Base-by-base conservation (phyloP, 2,797 vertebrate species). In the Tangara arthus region DNA sequence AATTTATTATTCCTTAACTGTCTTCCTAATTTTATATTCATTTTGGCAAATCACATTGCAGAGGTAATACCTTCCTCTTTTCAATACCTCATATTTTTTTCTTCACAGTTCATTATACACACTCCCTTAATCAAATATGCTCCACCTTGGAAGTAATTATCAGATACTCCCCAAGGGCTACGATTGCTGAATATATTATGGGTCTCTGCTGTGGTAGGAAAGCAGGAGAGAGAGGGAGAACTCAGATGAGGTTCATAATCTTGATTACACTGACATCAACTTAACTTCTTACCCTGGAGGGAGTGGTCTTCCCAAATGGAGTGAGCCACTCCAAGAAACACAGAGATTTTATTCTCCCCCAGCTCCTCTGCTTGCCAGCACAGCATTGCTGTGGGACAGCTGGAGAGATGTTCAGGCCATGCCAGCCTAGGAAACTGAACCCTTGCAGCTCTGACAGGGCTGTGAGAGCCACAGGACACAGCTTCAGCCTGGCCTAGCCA, bases 141-240 rank as follows among this genome's bases (percentile, higher is more conserved):
- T 97, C 97, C 96, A 97, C 96, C 96, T 97, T 96, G 92, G 94
- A 97, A 96, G 94, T 96, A 96, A 97, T 97, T 97, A 97, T 92
- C 90, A 97, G 90, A 96, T 94, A 93, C 83, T 97, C 94, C 96
- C 96, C 90, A 94, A 63, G 93, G 96, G 96, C 90, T 95, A 92
- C 34, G 68, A 95, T 73, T 94, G 64, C 73, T 93, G 96, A 95
- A 97, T 97, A 82, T 60, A 96, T 97, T 91, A 97, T 37, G 61
- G 85, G 77, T 85, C 84, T 95, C 71, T 11, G 9, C 93, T 89
- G 68, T 1, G 2, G 77, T 57, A 55, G 78, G 63, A 95, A 82
- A 92, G 91, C 60, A 85, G 95, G 47, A 3, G 8, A 66, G 21
- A 70, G 61, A 86, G 32, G 61, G 53, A 75, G 71, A 80, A 50